phyloP scores from a whole-genome alignment of 1,140 invertebrate genomes.

The Eurytemora carolleeae region DNA sequence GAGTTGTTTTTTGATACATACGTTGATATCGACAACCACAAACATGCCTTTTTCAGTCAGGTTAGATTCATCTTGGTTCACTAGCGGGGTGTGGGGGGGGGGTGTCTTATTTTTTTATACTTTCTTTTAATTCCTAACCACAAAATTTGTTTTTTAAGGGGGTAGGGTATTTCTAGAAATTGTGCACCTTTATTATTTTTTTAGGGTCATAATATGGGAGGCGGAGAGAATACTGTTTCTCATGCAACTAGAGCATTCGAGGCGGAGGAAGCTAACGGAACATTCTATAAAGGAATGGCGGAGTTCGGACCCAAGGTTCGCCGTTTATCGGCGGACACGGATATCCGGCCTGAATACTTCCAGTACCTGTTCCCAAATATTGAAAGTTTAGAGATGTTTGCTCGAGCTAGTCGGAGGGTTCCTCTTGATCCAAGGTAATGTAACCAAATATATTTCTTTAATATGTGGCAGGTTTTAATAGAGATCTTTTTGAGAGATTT shows the following conservation, averaged over 20 bases:
- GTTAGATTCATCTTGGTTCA: too few relatives aligned
- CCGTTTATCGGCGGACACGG: background rate
- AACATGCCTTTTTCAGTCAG: background rate
- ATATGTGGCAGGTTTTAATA: too few relatives aligned
- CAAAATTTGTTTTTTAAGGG: too few relatives aligned
- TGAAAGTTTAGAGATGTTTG: background rate
- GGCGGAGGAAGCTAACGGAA: background rate
- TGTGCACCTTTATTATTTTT: too few relatives aligned
- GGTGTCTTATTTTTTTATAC: too few relatives aligned
- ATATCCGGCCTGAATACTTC: background rate
- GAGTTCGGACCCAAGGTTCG: background rate
- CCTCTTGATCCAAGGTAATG: background rate
- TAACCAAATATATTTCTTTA: too few relatives aligned
- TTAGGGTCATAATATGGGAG: background rate
- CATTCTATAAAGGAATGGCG: background rate
- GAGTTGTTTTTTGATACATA: background rate
- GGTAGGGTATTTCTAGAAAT: too few relatives aligned
- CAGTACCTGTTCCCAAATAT: background rate
- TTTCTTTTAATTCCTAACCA: too few relatives aligned
- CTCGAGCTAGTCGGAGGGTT: background rate
- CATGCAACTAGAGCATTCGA: background rate
- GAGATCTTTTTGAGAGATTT: too few relatives aligned
- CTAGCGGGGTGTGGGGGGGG: too few relatives aligned
- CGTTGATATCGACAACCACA: background rate
- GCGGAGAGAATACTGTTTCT: background rate